phyloP scores from a whole-genome alignment of 1,140 invertebrate species.

The Trichonephila inaurata region DNA sequence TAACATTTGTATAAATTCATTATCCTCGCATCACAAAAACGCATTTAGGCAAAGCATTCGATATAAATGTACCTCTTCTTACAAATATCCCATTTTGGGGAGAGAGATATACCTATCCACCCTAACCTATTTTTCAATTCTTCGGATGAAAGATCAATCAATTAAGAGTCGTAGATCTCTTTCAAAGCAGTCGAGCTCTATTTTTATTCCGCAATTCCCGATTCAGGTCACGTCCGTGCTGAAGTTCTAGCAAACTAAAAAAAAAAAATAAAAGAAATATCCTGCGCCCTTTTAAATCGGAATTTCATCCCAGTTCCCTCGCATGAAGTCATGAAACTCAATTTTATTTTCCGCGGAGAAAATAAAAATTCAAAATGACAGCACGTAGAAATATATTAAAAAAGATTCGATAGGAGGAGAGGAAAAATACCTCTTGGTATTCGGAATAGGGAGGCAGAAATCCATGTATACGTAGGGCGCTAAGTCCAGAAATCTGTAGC shows the following conservation, averaged over 20 bases:
- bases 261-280: neutral
- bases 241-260: constrained; percentile 5
- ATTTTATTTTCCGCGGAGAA: constrained; percentile 31
- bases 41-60: too few species aligned
- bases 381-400: constrained; percentile 29
- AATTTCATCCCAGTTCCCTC: constrained; percentile 14
- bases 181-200: neutral
- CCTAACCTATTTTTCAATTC: constrained; percentile 19
- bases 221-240: neutral
- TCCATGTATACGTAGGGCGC: constrained; percentile 10
- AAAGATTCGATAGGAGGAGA: neutral
- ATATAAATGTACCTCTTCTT: too few species aligned
- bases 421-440: neutral
- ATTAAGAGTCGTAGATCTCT: constrained; percentile 23
- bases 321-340: constrained; percentile 40
- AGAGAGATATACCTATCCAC: neutral
- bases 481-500: constrained; percentile 34
- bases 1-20: too few species aligned
- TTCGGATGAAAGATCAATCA: constrained; percentile 26
- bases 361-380: constrained; percentile 42
- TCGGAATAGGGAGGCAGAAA: neutral
- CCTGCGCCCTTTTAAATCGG: constrained; percentile 3
- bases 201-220: neutral
- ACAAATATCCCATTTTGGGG: neutral
- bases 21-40: too few species aligned